Evolutionary conservation across 2,888 invertebrate genomes (phyloP), one percentile per base, ranked within the genome.

Genomic region (Sthenelais limicola): DNA sequence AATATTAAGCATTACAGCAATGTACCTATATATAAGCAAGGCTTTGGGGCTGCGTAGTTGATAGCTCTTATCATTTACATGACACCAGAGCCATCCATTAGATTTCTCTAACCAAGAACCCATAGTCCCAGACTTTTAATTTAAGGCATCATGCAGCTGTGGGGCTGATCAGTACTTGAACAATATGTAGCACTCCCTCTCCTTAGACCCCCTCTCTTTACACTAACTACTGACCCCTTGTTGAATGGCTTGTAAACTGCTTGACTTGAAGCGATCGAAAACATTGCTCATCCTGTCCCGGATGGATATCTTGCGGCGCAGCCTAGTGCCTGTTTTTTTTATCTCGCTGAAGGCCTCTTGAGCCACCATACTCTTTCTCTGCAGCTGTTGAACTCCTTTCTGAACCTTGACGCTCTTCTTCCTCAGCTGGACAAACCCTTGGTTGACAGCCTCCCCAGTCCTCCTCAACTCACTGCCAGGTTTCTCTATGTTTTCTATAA

Each of bases 141-240:
- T n/a, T n/a, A n/a, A n/a, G n/a, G n/a, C n/a, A n/a, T n/a, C n/a
- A n/a, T n/a, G n/a, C n/a, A n/a, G n/a, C n/a, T n/a, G n/a, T n/a
- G n/a, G n/a, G n/a, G n/a, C n/a, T n/a, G n/a, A n/a, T n/a, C n/a
- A n/a, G n/a, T n/a, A n/a, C n/a, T n/a, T n/a, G n/a, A n/a, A n/a
- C n/a, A n/a, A n/a, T n/a, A n/a, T n/a, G n/a, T n/a, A n/a, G n/a
- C n/a, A n/a, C n/a, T n/a, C n/a, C n/a, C n/a, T n/a, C n/a, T n/a
- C n/a, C n/a, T n/a, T n/a, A n/a, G n/a, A n/a, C n/a, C n/a, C n/a
- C n/a, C n/a, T n/a, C n/a, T n/a, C n/a, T n/a, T n/a, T n/a, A n/a
- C n/a, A n/a, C n/a, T n/a, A n/a, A n/a, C 12, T 56, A 62, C 62
- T 62, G 62, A 62, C 62, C 62, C 62, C 62, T 62, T 62, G 62